Evolutionary conservation across 2,888 invertebrate genomes (phyloP).

Genomic region (Nemotelus nigrinus): DNA sequence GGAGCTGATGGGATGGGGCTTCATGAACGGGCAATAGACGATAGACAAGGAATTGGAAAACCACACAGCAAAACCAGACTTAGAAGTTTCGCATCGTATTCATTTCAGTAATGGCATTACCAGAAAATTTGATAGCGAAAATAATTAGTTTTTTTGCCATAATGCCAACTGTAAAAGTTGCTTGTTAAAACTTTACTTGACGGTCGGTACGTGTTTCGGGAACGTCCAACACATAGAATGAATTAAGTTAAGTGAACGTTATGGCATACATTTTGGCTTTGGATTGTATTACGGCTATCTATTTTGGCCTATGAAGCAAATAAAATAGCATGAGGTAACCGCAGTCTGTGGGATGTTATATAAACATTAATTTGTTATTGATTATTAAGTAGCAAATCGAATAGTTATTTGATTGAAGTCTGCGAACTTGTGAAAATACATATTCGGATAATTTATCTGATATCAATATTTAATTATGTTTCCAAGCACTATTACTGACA

Average conservation of each 20-base stretch:
- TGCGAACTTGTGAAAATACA: too few species aligned
- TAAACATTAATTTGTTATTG: too few species aligned
- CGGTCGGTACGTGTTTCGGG: neutral
- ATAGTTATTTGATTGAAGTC: too few species aligned
- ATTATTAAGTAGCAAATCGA: too few species aligned
- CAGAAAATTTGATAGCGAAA: conserved; percentile 38
- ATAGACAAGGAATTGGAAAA: neutral
- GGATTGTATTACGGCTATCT: too few species aligned
- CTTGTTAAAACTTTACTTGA: conserved; percentile 12
- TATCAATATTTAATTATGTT: too few species aligned
- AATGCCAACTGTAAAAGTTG: conserved; percentile 28
- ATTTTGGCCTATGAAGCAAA: too few species aligned
- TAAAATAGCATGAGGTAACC: too few species aligned
- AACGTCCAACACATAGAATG: conserved; percentile 2
- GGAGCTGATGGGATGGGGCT: neutral
- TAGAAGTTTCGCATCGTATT: conserved; percentile 26
- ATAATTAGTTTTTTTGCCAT: conserved; percentile 43
- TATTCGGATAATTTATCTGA: too few species aligned
- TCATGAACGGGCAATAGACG: neutral
- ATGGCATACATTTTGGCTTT: too few species aligned
- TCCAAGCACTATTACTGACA: too few species aligned
- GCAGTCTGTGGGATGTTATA: too few species aligned
- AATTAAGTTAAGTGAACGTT: neutral
- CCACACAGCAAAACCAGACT: neutral
- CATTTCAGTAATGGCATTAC: conserved; percentile 35